Percentiles rank a stretch among this genome's conserved stretches.
These are phyloP conservation scores for Whitmania pigra DNA, from an alignment of 1,140 invertebrate species.

Conservation along the genomic window DNA sequence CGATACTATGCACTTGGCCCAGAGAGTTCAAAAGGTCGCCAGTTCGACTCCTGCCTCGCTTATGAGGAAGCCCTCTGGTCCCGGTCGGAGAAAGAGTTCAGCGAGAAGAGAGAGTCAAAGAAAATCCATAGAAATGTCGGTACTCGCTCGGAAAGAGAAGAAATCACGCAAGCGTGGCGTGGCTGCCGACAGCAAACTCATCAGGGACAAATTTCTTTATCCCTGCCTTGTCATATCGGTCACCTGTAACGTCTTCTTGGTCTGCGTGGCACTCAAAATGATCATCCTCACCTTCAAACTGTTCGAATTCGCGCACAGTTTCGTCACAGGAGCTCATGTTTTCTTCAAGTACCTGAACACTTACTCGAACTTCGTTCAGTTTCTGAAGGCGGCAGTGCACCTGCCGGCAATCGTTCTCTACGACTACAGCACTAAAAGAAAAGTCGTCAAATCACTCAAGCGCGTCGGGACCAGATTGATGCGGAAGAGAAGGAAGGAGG, in stretches of 20 bases:
- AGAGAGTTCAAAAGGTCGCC: neutral
- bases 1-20: conserved; percentile 11
- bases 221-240: neutral
- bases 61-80: neutral
- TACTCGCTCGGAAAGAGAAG: neutral
- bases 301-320: conserved; percentile 9
- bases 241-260: conserved; percentile 18
- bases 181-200: neutral
- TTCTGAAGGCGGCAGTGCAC: conserved; percentile 16
- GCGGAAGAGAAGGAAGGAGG: no score
- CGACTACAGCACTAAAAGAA: neutral
- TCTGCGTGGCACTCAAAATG: conserved; percentile 19
- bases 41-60: neutral
- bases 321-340: conserved; percentile 3
- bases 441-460: neutral
- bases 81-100: neutral
- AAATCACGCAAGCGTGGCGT: neutral
- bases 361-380: conserved; percentile 16
- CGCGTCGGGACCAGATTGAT: no score
- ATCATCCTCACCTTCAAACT: conserved; percentile 18
- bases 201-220: conserved; percentile 3
- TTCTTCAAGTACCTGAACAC: conserved; percentile 20
- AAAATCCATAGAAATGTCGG: no score
- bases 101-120: neutral
- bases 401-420: conserved; percentile 3